phyloP scores from a whole-genome alignment of 2,797 vertebrate species.

The Pangasius sanitwongsei region DNA sequence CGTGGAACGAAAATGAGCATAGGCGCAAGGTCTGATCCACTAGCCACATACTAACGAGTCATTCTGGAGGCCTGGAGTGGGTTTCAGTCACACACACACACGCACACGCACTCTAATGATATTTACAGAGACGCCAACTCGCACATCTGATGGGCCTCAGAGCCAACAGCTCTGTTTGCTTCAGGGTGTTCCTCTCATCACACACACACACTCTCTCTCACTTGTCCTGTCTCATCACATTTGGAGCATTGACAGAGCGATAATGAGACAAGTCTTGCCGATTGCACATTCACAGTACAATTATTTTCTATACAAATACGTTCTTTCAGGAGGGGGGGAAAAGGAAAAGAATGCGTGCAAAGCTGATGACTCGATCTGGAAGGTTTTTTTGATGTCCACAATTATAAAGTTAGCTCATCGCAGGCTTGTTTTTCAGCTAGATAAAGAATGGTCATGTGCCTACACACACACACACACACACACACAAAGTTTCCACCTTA shows the following conservation, averaged over 20 bases:
- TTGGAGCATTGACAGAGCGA: constrained; percentile 54
- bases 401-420: neutral
- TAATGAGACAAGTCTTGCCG: constrained; percentile 55
- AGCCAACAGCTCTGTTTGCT: constrained; percentile 54
- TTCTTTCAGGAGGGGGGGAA: neutral
- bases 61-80: constrained; percentile 19
- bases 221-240: constrained; percentile 42
- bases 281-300: constrained; percentile 47
- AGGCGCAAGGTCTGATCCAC: constrained; percentile 10
- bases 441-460: neutral
- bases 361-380: neutral
- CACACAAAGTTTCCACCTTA: neutral
- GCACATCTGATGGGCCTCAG: constrained; percentile 49
- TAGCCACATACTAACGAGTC: constrained; percentile 36
- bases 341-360: too few species aligned
- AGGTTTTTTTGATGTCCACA: neutral
- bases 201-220: constrained; percentile 9
- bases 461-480: neutral
- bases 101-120: constrained; percentile 37
- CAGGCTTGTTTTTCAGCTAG: constrained; percentile 3
- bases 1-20: constrained; percentile 31
- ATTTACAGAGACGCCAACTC: constrained; percentile 50
- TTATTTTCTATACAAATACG: constrained; percentile 51
- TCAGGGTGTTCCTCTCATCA: constrained; percentile 48
- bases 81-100: constrained; percentile 17